Evolutionary conservation across 2,797 vertebrate species (phyloP).

Genomic region (Coilia nasus): DNA sequence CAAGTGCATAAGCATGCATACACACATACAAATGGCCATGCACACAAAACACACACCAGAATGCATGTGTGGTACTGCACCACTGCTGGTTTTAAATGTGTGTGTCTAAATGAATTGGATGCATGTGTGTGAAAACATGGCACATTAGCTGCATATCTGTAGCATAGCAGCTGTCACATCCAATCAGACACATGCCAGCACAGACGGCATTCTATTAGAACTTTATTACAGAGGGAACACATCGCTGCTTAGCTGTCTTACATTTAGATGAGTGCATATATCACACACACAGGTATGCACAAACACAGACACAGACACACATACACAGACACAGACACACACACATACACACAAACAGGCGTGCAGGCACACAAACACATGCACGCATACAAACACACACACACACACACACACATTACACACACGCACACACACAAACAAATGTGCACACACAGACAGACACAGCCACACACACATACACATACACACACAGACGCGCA

Average conservation of each 20-base stretch:
- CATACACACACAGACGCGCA: constrained; percentile 10
- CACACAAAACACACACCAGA: neutral
- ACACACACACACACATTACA: too few species aligned
- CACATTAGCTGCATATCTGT: neutral
- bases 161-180: neutral
- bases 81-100: neutral
- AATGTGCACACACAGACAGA: too few species aligned
- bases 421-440: too few species aligned
- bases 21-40: neutral
- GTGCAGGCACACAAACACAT: too few species aligned
- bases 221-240: neutral
- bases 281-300: neutral
- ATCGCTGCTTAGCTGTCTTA: neutral
- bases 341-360: constrained; percentile 20
- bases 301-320: neutral
- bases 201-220: neutral
- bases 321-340: neutral
- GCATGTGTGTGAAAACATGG: neutral
- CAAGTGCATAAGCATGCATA: neutral
- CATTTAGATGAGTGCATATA: neutral
- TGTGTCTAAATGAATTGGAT: neutral
- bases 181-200: neutral
- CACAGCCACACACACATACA: constrained; percentile 12
- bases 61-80: neutral
- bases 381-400: too few species aligned